A percentile compares a stretch with the other conserved stretches of the same genome.
phyloP scores from a whole-genome alignment of 2,888 invertebrate genomes.

The Liposcelis brunnea region DNA sequence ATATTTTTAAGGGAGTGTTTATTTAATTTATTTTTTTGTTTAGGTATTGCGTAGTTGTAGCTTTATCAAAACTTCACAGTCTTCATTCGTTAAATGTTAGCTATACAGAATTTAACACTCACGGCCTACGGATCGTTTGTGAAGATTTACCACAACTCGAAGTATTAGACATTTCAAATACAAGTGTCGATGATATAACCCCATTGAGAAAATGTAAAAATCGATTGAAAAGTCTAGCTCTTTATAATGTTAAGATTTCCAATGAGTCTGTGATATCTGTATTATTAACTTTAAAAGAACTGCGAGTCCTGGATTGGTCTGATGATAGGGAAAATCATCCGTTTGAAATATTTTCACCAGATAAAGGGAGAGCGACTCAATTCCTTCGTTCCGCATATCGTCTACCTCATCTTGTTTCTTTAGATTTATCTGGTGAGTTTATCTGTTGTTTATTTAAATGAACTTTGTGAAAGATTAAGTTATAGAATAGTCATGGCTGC shows the following conservation, averaged over 20 bases:
- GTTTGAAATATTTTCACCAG: slow-evolving; percentile 29
- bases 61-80: slow-evolving; percentile 39
- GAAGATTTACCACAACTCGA: slow-evolving; percentile 44
- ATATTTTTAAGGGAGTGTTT: neutral
- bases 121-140: slow-evolving; percentile 43
- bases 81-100: slow-evolving; percentile 43
- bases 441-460: neutral
- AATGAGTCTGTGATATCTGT: slow-evolving; percentile 27
- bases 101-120: slow-evolving; percentile 48
- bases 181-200: slow-evolving; percentile 40
- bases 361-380: slow-evolving; percentile 26
- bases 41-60: slow-evolving; percentile 38
- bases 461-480: neutral
- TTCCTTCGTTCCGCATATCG: slow-evolving; percentile 29
- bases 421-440: slow-evolving; percentile 42
- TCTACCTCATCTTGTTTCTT: slow-evolving; percentile 36
- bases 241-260: slow-evolving; percentile 34
- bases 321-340: slow-evolving; percentile 32
- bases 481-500: neutral
- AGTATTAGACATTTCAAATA: slow-evolving; percentile 46
- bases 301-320: slow-evolving; percentile 38
- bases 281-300: slow-evolving; percentile 31
- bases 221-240: slow-evolving; percentile 36
- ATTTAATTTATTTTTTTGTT: slow-evolving; percentile 13
- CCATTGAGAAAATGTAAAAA: slow-evolving; percentile 37